Percentiles rank a stretch among this genome's conserved stretches.
These are phyloP conservation scores for Aselliscus stoliczkanus DNA, from an alignment of 2,797 vertebrate species.

Conservation along the genomic window DNA sequence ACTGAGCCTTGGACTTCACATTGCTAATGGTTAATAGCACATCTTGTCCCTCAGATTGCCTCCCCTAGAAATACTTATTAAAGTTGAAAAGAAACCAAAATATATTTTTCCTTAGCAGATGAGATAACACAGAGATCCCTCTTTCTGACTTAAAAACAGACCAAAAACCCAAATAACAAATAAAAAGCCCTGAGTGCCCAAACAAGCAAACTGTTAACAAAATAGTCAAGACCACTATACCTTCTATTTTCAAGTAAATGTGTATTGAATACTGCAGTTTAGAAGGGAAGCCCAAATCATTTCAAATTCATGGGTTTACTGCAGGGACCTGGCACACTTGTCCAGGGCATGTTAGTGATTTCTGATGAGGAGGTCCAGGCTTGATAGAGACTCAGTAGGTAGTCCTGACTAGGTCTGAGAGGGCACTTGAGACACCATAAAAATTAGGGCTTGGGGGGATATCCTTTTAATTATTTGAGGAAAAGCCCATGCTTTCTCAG, in stretches of 20 bases:
- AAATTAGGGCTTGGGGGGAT: background rate
- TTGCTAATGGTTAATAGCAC: background rate
- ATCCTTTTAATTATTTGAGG: background rate
- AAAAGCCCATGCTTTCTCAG: background rate
- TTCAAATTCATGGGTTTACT: background rate
- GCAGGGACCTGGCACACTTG: too few relatives aligned
- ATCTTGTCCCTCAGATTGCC: background rate
- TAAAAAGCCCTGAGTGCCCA: background rate
- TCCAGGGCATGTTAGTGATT: too few relatives aligned
- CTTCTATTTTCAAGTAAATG: background rate
- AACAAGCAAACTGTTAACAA: too few relatives aligned
- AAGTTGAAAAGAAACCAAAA: background rate
- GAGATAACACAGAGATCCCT: background rate
- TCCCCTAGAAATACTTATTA: background rate
- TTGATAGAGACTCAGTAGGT: background rate
- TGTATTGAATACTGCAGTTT: background rate
- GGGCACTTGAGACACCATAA: background rate
- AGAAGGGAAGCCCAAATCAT: background rate
- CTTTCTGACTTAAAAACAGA: conserved; percentile 25
- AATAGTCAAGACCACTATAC: background rate
- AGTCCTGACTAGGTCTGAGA: background rate
- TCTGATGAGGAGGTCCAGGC: background rate
- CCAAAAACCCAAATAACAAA: background rate
- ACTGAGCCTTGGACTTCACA: background rate
- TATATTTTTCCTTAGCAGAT: background rate